These are phyloP conservation scores for Eulemur albifrons DNA, from an alignment of 2,797 vertebrate genomes.

Conservation along the genomic window DNA sequence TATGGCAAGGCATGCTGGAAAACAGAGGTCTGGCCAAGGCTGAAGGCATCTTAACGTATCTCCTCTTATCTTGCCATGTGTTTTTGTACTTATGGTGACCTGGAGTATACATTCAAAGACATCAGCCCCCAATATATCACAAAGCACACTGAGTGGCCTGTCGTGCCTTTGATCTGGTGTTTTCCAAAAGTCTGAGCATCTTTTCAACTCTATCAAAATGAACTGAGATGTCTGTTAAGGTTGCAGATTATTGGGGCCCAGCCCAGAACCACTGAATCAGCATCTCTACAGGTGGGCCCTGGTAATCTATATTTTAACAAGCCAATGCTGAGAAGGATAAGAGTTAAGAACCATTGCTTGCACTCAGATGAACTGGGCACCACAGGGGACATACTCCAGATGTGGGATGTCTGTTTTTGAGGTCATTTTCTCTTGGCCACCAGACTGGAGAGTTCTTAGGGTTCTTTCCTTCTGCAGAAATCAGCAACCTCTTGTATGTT, in stretches of 20 bases:
- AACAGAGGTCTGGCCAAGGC: background rate
- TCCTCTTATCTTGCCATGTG: background rate
- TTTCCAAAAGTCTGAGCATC: background rate
- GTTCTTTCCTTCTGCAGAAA: background rate
- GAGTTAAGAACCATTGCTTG: background rate
- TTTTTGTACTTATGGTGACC: background rate
- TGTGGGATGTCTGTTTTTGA: background rate
- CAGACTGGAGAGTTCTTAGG: background rate
- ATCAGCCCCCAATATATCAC: background rate
- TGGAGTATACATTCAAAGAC: background rate
- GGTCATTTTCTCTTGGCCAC: background rate
- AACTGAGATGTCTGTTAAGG: background rate
- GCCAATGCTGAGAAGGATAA: too few relatives aligned
- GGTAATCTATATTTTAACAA: background rate
- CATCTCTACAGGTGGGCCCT: background rate
- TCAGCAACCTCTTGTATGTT: background rate
- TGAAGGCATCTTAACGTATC: background rate
- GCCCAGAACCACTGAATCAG: background rate
- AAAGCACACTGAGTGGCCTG: background rate
- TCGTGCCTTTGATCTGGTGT: background rate
- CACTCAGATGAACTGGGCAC: background rate
- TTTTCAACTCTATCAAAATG: background rate
- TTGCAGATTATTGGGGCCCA: background rate
- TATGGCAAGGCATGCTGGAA: conserved; percentile 57
- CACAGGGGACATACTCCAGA: accelerated